phyloP scores from a whole-genome alignment of 2,888 invertebrate species.

The Fabriciana adippe region DNA sequence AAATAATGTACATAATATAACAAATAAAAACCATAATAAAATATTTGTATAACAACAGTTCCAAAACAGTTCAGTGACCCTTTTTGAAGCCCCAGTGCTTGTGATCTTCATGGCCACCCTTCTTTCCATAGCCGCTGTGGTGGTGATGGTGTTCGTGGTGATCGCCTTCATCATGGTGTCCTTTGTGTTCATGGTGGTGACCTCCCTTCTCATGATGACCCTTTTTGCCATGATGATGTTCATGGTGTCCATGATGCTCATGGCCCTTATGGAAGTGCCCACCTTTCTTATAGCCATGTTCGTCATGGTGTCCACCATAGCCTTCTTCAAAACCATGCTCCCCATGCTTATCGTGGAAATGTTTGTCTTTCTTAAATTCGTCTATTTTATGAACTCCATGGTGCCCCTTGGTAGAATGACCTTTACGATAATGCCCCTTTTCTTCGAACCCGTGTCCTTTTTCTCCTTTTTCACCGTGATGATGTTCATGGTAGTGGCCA shows the following conservation, averaged over 20 bases:
- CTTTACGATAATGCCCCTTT: conserved; percentile 89
- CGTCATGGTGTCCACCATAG: conserved; percentile 90
- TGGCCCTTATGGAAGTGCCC: conserved; percentile 90
- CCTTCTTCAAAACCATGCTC: conserved; percentile 90
- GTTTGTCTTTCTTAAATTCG: conserved; percentile 93
- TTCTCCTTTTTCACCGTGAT: conserved; percentile 85
- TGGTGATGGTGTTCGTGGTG: conserved; percentile 90
- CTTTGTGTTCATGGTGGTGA: conserved; percentile 90
- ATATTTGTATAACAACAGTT: no score
- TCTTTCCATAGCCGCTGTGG: conserved; percentile 89
- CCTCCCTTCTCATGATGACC: conserved; percentile 91
- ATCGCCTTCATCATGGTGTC: conserved; percentile 89
- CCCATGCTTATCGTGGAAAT: conserved; percentile 92
- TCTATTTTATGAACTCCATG: conserved; percentile 92
- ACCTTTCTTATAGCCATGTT: conserved; percentile 91
- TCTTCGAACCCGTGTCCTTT: conserved; percentile 82
- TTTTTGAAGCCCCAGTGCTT: conserved; percentile 90
- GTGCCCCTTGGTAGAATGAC: conserved; percentile 92
- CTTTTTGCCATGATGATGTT: conserved; percentile 91
- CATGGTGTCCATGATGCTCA: conserved; percentile 89
- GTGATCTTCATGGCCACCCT: conserved; percentile 90
- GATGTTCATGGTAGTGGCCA: conserved; percentile 84
- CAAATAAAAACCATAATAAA: no score
- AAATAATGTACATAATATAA: no score
- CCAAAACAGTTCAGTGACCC: conserved; percentile 63